Evolutionary conservation across 2,888 invertebrate genomes (phyloP), one percentile per base, ranked within the genome.

Genomic region (Liposcelis brunnea): DNA sequence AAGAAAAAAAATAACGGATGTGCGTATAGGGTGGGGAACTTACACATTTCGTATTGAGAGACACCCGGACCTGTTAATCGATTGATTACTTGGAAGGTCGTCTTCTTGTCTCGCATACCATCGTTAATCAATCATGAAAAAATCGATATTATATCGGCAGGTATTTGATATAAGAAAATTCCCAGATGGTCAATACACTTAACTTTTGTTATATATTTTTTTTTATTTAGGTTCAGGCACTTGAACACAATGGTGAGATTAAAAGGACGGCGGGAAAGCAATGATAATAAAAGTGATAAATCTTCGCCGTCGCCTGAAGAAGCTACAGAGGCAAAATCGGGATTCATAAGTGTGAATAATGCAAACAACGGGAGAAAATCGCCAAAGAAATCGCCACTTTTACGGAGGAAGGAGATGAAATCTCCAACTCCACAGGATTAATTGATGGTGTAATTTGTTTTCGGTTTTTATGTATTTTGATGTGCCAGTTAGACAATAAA

Each of bases 221-320:
- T n/a, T n/a, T n/a, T n/a, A n/a, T n/a, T n/a, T 58, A 86, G 86
- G 58, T 87, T 87, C 63, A 79, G 87, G 15, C 86, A 87, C 62
- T 67, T 86, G 62, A 86, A 87, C 60, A 84, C 86, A 14, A 83
- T 80, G 71, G 83, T 87, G 31, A 74, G 83, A 0, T 66, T 86
- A 54, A 80, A 82, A 58, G 70, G 77, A 50, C 65, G 68, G 14
- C 74, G 78, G 10, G 74, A 73, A 49, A 71, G 71, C 47, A 69
- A 69, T 46, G 31, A 69, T 46, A n/a, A n/a, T n/a, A 26, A 26
- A 26, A 26, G 26, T 8, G 72, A 73, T 11, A 75, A 75, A 48
- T 76, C 77, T 31, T 74, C 79, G 10, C 79, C 81, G 19, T 82
- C 83, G 2, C 80, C 80, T 1, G 77, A 77, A 55, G 68, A 67